These are phyloP conservation scores for Platyscapa corneri DNA, from an alignment of 1,140 invertebrate genomes.

Conservation along the genomic window DNA sequence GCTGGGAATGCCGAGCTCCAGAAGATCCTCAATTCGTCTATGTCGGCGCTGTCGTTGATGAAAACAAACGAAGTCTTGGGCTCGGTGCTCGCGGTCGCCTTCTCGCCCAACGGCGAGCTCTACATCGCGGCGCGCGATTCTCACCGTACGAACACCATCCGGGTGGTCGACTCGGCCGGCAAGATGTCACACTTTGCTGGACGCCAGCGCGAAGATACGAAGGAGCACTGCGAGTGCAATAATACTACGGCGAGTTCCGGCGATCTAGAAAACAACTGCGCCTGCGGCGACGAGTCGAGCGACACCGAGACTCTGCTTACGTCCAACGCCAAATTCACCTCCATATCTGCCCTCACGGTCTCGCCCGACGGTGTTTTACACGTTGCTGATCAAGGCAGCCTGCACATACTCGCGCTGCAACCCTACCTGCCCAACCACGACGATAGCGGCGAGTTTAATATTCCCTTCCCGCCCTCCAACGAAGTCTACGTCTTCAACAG, in stretches of 20 bases:
- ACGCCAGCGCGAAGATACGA: slow-evolving; percentile 78
- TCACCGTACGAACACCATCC: slow-evolving; percentile 90
- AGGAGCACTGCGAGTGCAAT: slow-evolving; percentile 70
- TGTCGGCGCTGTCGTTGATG: slow-evolving; percentile 48
- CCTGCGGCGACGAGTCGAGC: slow-evolving; percentile 81
- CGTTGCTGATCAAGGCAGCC: slow-evolving; percentile 93
- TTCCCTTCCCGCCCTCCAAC: slow-evolving; percentile 91
- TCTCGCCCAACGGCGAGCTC: slow-evolving; percentile 93
- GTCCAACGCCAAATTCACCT: slow-evolving; percentile 91
- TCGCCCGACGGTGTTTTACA: slow-evolving; percentile 95
- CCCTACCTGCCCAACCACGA: slow-evolving; percentile 92
- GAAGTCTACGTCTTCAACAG: slow-evolving; percentile 96
- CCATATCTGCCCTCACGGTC: slow-evolving; percentile 93
- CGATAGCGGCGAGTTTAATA: slow-evolving; percentile 93
- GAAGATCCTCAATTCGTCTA: slow-evolving; percentile 57
- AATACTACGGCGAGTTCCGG: slow-evolving; percentile 65
- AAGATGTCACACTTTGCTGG: slow-evolving; percentile 89
- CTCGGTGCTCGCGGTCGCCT: slow-evolving; percentile 88
- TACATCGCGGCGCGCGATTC: slow-evolving; percentile 96
- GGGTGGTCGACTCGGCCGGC: slow-evolving; percentile 87
- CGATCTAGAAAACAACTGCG: slow-evolving; percentile 73
- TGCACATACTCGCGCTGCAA: slow-evolving; percentile 91
- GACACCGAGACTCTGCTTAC: slow-evolving; percentile 90
- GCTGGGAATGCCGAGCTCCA: slow-evolving; percentile 55
- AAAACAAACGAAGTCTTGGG: slow-evolving; percentile 79